Percentiles rank a stretch among this genome's conserved stretches.
These are phyloP conservation scores for Caenorhabditis virilis DNA, from an alignment of 2,888 invertebrate genomes.

Conservation along the genomic window DNA sequence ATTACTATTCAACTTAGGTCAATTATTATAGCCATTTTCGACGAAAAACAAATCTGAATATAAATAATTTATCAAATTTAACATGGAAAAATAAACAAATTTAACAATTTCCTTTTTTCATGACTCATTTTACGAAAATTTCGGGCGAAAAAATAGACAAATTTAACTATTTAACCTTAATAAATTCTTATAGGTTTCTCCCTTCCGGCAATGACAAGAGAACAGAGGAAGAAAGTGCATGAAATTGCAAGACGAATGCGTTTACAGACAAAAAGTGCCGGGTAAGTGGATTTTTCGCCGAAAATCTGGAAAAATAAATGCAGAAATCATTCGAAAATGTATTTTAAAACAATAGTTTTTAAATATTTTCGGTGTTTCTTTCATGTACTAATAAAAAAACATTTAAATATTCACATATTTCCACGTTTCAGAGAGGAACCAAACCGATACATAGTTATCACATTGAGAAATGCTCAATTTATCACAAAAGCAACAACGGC, in stretches of 20 bases:
- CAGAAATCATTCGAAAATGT: neutral
- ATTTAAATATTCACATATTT: neutral
- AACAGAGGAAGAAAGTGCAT: conserved; percentile 47
- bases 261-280: conserved; percentile 42
- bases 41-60: neutral
- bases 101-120: too few species aligned
- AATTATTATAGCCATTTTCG: too few species aligned
- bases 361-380: neutral
- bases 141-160: neutral
- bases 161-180: neutral
- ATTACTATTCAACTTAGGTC: too few species aligned
- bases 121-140: neutral
- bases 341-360: neutral
- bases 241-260: conserved; percentile 38
- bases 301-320: neutral
- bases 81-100: too few species aligned
- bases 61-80: too few species aligned
- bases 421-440: conserved; percentile 25
- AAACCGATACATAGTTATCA: conserved; percentile 30
- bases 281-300: conserved; percentile 13
- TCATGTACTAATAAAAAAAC: neutral
- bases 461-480: neutral
- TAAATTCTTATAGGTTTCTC: neutral
- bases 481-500: neutral
- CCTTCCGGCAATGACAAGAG: conserved; percentile 26